phyloP scores from a whole-genome alignment of 1,140 invertebrate genomes.

The Trachymyrmex cornetzi region DNA sequence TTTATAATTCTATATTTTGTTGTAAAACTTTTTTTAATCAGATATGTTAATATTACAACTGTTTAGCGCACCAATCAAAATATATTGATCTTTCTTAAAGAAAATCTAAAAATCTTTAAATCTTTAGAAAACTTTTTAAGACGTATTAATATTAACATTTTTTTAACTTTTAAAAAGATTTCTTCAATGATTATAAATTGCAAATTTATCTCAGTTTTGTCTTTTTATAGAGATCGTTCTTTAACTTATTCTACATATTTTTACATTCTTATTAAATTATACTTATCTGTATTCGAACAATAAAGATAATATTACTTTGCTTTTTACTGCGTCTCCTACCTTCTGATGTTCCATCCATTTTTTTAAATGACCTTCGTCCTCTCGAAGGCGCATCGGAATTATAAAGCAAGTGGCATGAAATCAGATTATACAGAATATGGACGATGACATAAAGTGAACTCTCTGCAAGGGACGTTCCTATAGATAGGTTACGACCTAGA shows the following conservation, averaged over 20 bases:
- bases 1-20: background rate
- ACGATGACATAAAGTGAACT: slow-evolving; percentile 66
- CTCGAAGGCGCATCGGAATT: slow-evolving; percentile 35
- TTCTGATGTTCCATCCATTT: background rate
- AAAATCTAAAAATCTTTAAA: no score
- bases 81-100: no score
- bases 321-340: background rate
- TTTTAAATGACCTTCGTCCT: slow-evolving; percentile 34
- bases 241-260: background rate
- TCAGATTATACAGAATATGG: slow-evolving; percentile 66
- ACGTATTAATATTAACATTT: no score
- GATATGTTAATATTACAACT: no score
- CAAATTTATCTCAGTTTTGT: no score
- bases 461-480: slow-evolving; percentile 52
- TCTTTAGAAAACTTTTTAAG: no score
- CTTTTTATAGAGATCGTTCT: background rate
- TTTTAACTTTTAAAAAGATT: no score
- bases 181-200: no score
- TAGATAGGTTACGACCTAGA: slow-evolving; percentile 62
- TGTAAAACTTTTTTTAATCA: background rate
- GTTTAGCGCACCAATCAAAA: no score
- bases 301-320: background rate
- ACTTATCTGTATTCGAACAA: background rate
- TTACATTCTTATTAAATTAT: background rate
- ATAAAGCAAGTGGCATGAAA: slow-evolving; percentile 64